Percentiles rank a stretch among this genome's conserved stretches.
Evolutionary conservation across 2,113 vertebrate species (phyloP).

Genomic region (Porphyrio hochstetteri): DNA sequence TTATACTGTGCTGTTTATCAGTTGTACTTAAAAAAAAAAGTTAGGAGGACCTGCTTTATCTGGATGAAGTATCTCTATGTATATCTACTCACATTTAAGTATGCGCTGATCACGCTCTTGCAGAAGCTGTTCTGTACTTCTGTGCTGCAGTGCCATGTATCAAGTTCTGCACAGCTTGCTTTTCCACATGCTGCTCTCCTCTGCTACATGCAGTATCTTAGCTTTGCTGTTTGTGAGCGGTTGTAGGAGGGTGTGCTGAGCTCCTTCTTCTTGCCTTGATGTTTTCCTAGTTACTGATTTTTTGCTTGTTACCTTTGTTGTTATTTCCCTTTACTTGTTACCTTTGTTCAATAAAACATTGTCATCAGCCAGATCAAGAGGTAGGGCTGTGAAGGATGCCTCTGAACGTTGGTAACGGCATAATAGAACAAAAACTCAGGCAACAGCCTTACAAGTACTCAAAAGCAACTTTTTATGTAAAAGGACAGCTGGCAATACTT

Average conservation of each 20-base stretch:
- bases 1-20: background rate
- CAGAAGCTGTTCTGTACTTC: background rate
- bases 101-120: background rate
- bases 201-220: background rate
- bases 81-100: background rate
- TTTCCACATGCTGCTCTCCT: background rate
- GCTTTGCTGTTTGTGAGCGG: background rate
- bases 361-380: background rate
- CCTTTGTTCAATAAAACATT: background rate
- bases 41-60: background rate
- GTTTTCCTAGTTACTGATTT: background rate
- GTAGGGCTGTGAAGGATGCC: background rate
- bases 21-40: background rate
- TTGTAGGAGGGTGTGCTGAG: background rate
- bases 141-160: background rate
- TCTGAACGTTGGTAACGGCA: background rate
- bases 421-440: background rate
- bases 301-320: background rate
- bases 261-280: background rate
- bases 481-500: background rate
- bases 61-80: background rate
- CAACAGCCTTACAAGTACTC: background rate
- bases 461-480: background rate
- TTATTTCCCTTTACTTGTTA: background rate
- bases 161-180: background rate